These are phyloP conservation scores for Galbula dea DNA, from an alignment of 2,113 vertebrate species.

Conservation along the genomic window DNA sequence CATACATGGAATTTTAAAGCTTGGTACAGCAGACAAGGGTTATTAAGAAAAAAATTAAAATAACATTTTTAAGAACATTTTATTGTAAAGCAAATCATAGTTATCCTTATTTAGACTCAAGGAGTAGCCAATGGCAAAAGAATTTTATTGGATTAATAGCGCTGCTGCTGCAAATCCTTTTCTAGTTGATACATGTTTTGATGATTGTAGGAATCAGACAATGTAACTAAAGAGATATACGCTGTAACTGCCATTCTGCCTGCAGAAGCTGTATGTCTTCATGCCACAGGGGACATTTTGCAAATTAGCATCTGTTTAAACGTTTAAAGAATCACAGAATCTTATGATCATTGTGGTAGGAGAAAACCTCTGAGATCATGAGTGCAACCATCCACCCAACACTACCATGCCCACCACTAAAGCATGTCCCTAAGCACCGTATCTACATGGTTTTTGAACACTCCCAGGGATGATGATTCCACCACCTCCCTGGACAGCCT, in stretches of 20 bases:
- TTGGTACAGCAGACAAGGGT: not conserved
- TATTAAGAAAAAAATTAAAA: not conserved
- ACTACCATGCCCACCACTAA: too few relatives aligned
- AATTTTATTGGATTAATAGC: conserved; percentile 8
- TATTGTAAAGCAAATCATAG: not conserved
- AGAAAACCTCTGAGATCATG: too few relatives aligned
- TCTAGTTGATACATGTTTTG: conserved; percentile 13
- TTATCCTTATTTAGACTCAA: not conserved
- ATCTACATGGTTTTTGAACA: too few relatives aligned
- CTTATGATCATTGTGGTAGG: too few relatives aligned
- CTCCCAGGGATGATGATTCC: too few relatives aligned
- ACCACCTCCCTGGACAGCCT: too few relatives aligned
- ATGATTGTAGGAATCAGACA: not conserved
- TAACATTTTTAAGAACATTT: not conserved
- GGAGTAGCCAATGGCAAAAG: not conserved
- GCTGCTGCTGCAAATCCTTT: not conserved
- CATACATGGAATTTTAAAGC: not conserved
- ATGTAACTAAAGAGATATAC: not conserved
- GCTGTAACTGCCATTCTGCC: not conserved
- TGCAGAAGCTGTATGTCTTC: not conserved
- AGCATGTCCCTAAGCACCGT: too few relatives aligned
- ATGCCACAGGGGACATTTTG: not conserved
- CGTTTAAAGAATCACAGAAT: too few relatives aligned
- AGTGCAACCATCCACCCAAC: too few relatives aligned
- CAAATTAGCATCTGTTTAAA: not conserved